Conservation (phyloP, 2,113 vertebrate species). For the Hippopotamus amphibius region DNA sequence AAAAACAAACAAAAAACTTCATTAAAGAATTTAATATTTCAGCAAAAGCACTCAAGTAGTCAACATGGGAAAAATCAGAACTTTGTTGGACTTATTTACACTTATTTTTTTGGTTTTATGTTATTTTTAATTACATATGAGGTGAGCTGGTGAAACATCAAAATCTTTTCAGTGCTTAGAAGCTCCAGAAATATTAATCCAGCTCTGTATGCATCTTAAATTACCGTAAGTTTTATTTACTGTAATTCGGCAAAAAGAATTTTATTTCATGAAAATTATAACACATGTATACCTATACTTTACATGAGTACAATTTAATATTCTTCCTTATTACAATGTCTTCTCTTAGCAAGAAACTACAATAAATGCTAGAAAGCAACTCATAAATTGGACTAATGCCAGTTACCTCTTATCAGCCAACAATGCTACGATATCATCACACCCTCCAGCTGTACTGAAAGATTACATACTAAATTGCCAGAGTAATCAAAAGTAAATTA, state of each 20-base stretch:
- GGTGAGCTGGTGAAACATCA: not conserved
- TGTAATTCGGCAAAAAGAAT: slow-evolving; percentile 45
- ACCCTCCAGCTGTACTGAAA: slow-evolving; percentile 68
- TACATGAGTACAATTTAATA: slow-evolving; percentile 1
- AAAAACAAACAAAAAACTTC: not conserved
- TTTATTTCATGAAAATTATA: slow-evolving; percentile 60
- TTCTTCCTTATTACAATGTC: slow-evolving; percentile 42
- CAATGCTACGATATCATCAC: slow-evolving; percentile 46
- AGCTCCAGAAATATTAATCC: slow-evolving; percentile 50
- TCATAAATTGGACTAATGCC: slow-evolving; percentile 77
- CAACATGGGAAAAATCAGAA: slow-evolving; percentile 27
- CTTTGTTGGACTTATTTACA: not conserved
- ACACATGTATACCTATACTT: slow-evolving; percentile 15
- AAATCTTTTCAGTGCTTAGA: slow-evolving; percentile 43
- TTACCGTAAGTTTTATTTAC: slow-evolving; percentile 27
- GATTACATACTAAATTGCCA: slow-evolving; percentile 56
- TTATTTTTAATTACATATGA: slow-evolving; percentile 56
- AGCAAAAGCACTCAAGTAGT: slow-evolving; percentile 39
- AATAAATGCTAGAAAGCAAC: slow-evolving; percentile 81
- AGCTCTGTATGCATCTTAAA: slow-evolving; percentile 38
- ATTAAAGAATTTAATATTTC: slow-evolving; percentile 46
- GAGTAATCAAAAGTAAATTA: slow-evolving; percentile 47
- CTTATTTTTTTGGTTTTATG: slow-evolving; percentile 1
- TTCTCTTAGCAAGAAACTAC: slow-evolving; percentile 73
- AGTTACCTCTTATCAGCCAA: slow-evolving; percentile 74